Evolutionary conservation across 1,140 invertebrate species (phyloP).

Genomic region (Lamellibrachia luymesi): DNA sequence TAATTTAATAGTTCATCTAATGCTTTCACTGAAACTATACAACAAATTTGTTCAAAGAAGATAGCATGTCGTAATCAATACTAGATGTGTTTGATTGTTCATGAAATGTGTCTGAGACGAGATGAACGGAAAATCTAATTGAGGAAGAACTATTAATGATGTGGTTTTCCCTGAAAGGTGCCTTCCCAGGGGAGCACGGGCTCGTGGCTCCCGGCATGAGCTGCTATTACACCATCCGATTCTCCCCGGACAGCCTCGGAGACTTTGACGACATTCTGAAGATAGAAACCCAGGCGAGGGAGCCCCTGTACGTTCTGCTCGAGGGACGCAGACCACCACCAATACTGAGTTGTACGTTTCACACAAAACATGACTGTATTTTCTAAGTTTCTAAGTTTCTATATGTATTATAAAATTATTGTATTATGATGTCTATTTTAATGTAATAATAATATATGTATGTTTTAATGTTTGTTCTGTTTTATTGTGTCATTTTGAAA

Average conservation of each 20-base stretch:
- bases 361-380: not conserved
- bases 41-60: no score
- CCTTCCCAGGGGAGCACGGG: slow-evolving; percentile 56
- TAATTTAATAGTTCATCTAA: no score
- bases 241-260: slow-evolving; percentile 53
- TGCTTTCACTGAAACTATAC: no score
- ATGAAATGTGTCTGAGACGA: no score
- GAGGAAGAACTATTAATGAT: not conserved
- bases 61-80: no score
- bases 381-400: not conserved
- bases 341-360: slow-evolving; percentile 44
- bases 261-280: slow-evolving; percentile 53
- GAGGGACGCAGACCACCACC: slow-evolving; percentile 47
- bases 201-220: slow-evolving; percentile 56
- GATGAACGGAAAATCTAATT: no score
- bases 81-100: no score
- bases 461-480: no score
- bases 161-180: slow-evolving; percentile 41
- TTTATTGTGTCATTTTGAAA: no score
- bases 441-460: no score
- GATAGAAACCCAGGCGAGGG: slow-evolving; percentile 50
- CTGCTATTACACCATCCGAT: slow-evolving; percentile 51
- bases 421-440: no score
- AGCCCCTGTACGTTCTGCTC: slow-evolving; percentile 38
- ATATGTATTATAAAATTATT: no score